phyloP scores from a whole-genome alignment of 1,140 invertebrate genomes.

The Drosophila kanapiae region DNA sequence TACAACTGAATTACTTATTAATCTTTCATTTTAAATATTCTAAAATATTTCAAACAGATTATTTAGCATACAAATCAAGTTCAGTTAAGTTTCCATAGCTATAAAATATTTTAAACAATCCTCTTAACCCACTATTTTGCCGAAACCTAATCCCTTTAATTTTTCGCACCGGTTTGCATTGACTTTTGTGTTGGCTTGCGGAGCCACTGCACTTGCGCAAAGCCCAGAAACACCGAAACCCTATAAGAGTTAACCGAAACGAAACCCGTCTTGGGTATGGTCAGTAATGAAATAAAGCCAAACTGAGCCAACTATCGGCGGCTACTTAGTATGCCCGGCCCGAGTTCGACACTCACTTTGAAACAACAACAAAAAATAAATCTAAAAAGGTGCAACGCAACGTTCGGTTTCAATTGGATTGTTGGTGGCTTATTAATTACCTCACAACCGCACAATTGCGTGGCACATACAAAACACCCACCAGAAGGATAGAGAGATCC shows the following conservation, averaged over 20 bases:
- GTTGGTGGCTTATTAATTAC: constrained; percentile 78
- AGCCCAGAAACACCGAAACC: constrained; percentile 38
- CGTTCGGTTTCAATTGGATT: constrained; percentile 71
- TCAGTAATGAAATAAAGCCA: constrained; percentile 67
- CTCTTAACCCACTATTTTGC: background rate
- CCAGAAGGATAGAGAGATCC: constrained; percentile 10
- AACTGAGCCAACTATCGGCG: constrained; percentile 44
- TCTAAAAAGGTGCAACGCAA: constrained; percentile 39
- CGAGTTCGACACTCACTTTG: constrained; percentile 39
- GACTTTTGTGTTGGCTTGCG: constrained; percentile 30
- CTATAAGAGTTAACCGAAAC: constrained; percentile 63
- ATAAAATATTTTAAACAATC: constrained; percentile 1
- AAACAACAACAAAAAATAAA: background rate
- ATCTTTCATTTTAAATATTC: background rate
- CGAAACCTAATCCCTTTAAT: constrained; percentile 14
- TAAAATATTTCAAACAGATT: background rate
- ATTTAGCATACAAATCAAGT: background rate
- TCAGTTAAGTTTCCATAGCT: constrained; percentile 21
- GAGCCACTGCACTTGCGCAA: constrained; percentile 47
- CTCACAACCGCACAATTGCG: constrained; percentile 74
- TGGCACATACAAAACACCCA: constrained; percentile 73
- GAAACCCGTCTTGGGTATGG: constrained; percentile 77
- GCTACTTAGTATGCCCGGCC: constrained; percentile 77
- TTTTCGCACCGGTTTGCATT: constrained; percentile 27
- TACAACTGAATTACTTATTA: too few species aligned